Percentiles rank a stretch among this genome's conserved stretches.
phyloP scores from a whole-genome alignment of 2,797 vertebrate species.

The Triplophysa bombifrons region DNA sequence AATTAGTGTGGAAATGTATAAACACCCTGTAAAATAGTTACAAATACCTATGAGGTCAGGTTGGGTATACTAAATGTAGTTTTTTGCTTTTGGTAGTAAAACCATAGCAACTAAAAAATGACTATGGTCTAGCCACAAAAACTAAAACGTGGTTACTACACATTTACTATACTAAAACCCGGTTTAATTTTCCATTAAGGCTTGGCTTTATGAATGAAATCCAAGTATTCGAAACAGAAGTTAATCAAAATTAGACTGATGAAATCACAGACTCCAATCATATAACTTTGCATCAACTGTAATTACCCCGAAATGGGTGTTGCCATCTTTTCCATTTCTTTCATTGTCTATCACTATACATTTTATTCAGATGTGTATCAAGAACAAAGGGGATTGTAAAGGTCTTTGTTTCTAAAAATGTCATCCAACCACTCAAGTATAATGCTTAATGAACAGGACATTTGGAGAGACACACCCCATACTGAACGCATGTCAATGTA shows the following conservation, averaged over 20 bases:
- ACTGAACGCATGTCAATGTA: background rate
- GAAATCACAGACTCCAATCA: background rate
- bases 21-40: no score
- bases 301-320: background rate
- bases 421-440: background rate
- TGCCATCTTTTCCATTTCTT: background rate
- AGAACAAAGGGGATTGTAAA: background rate
- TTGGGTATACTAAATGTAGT: no score
- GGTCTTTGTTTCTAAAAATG: background rate
- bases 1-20: no score
- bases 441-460: background rate
- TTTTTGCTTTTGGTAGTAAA: no score
- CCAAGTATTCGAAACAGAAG: background rate
- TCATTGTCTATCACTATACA: background rate
- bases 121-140: no score
- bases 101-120: no score
- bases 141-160: no score
- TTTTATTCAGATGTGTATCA: background rate
- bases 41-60: no score
- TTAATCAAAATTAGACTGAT: background rate
- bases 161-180: no score
- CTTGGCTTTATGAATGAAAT: no score
- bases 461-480: background rate
- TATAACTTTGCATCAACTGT: background rate
- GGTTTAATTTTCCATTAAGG: no score